phyloP scores from a whole-genome alignment of 2,113 vertebrate genomes.

The Chrysemys picta region DNA sequence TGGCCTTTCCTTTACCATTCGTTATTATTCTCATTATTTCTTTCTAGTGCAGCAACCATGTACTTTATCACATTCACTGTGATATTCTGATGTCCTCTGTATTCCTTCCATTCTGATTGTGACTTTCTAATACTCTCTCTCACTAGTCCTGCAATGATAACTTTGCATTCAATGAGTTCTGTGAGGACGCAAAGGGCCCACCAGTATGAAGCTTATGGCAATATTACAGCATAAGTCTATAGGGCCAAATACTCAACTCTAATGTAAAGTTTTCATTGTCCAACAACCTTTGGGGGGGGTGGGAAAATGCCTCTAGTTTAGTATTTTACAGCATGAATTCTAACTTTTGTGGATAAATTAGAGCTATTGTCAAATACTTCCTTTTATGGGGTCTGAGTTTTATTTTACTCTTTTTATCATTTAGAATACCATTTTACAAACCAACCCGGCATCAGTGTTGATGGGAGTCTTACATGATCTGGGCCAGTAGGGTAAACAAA shows the following conservation, averaged over 20 bases:
- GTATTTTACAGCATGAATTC: neutral
- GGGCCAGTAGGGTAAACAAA: neutral
- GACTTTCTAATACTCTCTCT: accelerated
- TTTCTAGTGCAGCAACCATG: neutral
- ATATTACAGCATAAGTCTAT: neutral
- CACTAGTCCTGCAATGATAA: neutral
- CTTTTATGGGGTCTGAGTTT: neutral
- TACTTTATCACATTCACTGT: neutral
- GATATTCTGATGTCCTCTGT: neutral
- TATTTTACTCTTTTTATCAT: neutral
- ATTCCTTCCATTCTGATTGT: neutral
- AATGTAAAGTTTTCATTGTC: neutral
- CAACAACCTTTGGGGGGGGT: neutral
- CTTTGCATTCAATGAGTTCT: neutral
- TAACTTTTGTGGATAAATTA: neutral
- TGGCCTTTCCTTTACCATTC: neutral
- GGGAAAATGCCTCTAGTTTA: neutral
- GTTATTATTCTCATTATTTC: neutral
- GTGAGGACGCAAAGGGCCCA: neutral
- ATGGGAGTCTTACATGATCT: neutral
- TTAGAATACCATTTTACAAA: neutral
- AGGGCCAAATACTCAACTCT: neutral
- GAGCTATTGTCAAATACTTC: neutral
- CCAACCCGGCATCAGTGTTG: neutral
- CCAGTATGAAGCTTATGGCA: neutral